These are phyloP conservation scores for Leptarthrus brevirostris DNA, from an alignment of 2,888 invertebrate genomes.

Conservation along the genomic window DNA sequence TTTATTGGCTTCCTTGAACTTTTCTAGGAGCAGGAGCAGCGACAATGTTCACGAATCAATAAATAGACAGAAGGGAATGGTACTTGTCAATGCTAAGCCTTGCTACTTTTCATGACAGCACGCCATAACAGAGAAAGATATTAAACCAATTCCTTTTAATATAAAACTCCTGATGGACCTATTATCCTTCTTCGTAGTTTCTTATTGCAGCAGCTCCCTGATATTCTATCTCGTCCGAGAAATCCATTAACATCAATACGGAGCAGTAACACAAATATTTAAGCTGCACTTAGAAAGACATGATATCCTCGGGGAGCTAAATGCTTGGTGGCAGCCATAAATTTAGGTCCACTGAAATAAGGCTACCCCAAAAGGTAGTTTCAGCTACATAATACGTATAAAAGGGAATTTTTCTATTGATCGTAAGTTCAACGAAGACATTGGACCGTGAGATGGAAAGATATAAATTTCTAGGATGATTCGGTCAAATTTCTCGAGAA, in stretches of 20 bases:
- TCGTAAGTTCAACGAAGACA: not conserved
- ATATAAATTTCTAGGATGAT: slow-evolving; percentile 14
- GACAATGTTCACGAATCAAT: not conserved
- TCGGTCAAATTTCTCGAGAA: slow-evolving; percentile 18
- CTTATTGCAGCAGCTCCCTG: not conserved
- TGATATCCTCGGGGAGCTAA: not conserved
- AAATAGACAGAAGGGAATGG: not conserved
- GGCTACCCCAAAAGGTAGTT: not conserved
- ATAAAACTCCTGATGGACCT: slow-evolving; percentile 10
- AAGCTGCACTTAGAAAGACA: slow-evolving; percentile 14
- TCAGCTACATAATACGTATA: not conserved
- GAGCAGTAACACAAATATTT: slow-evolving; percentile 33
- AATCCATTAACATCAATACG: slow-evolving; percentile 41
- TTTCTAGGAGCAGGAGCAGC: not conserved
- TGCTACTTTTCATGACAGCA: not conserved
- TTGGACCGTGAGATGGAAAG: slow-evolving; percentile 1
- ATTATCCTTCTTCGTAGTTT: not conserved
- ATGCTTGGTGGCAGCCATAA: slow-evolving; percentile 20
- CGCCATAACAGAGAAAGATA: not conserved
- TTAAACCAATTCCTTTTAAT: not conserved
- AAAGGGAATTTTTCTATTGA: not conserved
- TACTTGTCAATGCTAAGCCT: not conserved
- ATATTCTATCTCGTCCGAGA: not conserved
- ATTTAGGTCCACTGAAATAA: slow-evolving; percentile 4
- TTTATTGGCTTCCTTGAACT: not conserved